Evolutionary conservation across 2,888 invertebrate genomes (phyloP).

Genomic region (Andrena dorsata): DNA sequence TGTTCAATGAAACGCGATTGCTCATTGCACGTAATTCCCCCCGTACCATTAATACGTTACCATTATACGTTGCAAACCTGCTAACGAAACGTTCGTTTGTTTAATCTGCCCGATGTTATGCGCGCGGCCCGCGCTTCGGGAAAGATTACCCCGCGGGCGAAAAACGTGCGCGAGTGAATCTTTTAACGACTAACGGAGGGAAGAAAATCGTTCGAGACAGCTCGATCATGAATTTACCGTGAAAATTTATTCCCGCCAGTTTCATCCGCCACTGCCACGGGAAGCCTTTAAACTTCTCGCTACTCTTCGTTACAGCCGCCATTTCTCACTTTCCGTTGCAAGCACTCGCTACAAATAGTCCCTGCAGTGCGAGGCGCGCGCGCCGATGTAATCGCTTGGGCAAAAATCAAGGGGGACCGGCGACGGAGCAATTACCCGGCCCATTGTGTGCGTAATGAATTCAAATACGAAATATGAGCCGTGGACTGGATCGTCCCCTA

Average conservation of each 20-base stretch:
- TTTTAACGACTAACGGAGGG: background rate
- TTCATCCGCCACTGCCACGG: conserved; percentile 42
- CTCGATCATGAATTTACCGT: conserved; percentile 63
- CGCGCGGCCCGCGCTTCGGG: too few species aligned
- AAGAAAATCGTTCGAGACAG: conserved; percentile 48
- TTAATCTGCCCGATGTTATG: conserved; percentile 35
- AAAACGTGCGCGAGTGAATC: background rate
- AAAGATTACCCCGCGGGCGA: background rate
- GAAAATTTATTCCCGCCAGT: conserved; percentile 61
- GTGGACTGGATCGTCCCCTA: background rate
- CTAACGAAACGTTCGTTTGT: conserved; percentile 27
- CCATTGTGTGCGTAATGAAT: background rate
- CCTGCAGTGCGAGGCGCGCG: background rate
- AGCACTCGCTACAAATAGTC: conserved; percentile 46
- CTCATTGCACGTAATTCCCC: conserved; percentile 69
- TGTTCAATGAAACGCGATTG: conserved; percentile 74
- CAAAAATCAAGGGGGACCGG: background rate
- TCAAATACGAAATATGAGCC: background rate
- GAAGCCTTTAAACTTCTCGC: conserved; percentile 63
- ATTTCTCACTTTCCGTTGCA: conserved; percentile 62
- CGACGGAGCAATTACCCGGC: background rate
- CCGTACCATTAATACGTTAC: conserved; percentile 70
- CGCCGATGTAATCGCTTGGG: conserved; percentile 4
- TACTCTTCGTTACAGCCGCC: conserved; percentile 55
- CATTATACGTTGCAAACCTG: conserved; percentile 22